Base-by-base conservation (phyloP, 1,140 invertebrate genomes). In the Metaphire vulgaris region DNA sequence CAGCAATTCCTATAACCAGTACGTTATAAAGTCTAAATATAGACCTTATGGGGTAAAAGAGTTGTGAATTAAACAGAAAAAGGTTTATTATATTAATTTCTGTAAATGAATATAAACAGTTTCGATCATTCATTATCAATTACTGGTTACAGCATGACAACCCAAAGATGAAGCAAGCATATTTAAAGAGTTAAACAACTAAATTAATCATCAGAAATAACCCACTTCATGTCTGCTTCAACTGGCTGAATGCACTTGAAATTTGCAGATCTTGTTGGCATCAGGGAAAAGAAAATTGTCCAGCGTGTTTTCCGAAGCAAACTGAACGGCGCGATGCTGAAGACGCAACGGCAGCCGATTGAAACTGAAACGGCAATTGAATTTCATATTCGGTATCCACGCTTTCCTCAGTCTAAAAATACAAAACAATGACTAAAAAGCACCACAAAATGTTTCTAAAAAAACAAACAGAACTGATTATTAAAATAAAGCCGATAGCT, bases 321-420 rank as follows among this genome's bases (percentile, higher is more conserved):
- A 79, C 80, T 90, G 87, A 29, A 92, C 81, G 65, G 91, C 90
- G 82, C 89, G 88, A 80, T 93, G 91, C 81, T 89, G 87, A 78
- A 91, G 88, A 76, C 88, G 86, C 29, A 89, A 88, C 0, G 85
- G 80, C 67, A 86, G 86, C 14, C 83, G 81, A 70, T 82, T 84
- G 69, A 82, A 80, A 2, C 78, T 78, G 74, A 85, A 85, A n/a
- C 81, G 33, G 12, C 83, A 81, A 71, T 78, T 81, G 75, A 83
- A 84, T 72, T 82, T 83, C 79, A 80, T 80, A 28, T 80, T 80
- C 0, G 29, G 30, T 0, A 82, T 72, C 76, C 80, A 82, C 31
- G 69, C 74, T 31, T 78, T 67, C 76, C 82, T 64, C 67, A 84
- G 74, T 30, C 83, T 83, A 79, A 65, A 83, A 79, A 15, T 71